Evolutionary conservation across 2,113 vertebrate genomes (phyloP).

Genomic region (Leucoraja erinaceus): DNA sequence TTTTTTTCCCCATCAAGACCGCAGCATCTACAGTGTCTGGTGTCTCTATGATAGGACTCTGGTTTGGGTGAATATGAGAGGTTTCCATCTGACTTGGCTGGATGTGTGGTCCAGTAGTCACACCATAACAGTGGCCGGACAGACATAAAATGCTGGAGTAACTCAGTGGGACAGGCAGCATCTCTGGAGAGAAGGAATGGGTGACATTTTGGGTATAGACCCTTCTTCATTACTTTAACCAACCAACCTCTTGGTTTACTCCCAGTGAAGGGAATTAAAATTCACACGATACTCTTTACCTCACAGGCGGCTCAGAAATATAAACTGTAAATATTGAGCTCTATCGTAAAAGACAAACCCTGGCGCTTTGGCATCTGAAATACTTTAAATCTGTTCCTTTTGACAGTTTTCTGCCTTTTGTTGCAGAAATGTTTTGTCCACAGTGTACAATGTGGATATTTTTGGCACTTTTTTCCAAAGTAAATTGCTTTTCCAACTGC

Average conservation of each 20-base stretch:
- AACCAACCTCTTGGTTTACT: neutral
- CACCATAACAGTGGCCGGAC: neutral
- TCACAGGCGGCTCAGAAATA: neutral
- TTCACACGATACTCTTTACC: neutral
- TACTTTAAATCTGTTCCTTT: too few species aligned
- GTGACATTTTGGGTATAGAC: too few species aligned
- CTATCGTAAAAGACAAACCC: neutral
- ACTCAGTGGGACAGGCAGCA: too few species aligned
- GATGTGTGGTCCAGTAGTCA: neutral
- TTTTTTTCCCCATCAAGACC: too few species aligned
- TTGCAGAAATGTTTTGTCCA: neutral
- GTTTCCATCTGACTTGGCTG: neutral
- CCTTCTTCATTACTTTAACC: neutral
- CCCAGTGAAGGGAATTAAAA: neutral
- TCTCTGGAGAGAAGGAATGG: too few species aligned
- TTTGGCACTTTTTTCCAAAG: neutral
- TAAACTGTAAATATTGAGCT: neutral
- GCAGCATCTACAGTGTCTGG: too few species aligned
- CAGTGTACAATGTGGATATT: neutral
- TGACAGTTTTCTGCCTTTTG: neutral
- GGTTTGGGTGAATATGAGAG: neutral
- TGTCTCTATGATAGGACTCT: neutral
- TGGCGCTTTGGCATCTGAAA: too few species aligned
- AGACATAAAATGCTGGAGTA: too few species aligned
- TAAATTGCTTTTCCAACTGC: neutral